Evolutionary conservation across 2,888 invertebrate species (phyloP).

Genomic region (Nomada fucata): DNA sequence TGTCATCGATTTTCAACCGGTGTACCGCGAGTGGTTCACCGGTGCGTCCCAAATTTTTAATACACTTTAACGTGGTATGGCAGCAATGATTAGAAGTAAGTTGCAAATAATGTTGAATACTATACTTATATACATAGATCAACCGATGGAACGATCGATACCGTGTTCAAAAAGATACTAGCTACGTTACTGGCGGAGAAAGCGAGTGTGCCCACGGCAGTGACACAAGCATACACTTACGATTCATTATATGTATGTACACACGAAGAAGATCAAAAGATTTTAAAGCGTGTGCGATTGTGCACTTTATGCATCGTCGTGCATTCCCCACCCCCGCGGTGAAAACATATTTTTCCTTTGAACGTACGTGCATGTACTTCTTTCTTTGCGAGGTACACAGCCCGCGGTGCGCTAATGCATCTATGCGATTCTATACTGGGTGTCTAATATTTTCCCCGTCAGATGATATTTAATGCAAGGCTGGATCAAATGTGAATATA

Average conservation of each 20-base stretch:
- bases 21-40: no score
- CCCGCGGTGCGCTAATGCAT: not conserved
- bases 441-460: not conserved
- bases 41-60: no score
- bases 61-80: no score
- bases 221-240: constrained; percentile 57
- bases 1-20: no score
- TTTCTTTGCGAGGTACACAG: constrained; percentile 29
- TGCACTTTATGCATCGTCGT: constrained; percentile 61
- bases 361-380: constrained; percentile 3
- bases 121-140: no score
- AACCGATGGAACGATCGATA: not conserved
- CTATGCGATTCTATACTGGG: constrained; percentile 7
- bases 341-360: constrained; percentile 53
- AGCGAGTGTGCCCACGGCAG: constrained; percentile 58
- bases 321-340: constrained; percentile 40
- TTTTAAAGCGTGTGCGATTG: constrained; percentile 60
- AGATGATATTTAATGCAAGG: no score
- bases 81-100: no score
- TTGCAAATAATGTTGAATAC: no score
- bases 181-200: constrained; percentile 65
- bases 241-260: constrained; percentile 46
- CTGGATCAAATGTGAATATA: no score
- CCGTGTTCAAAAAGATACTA: not conserved
- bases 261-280: constrained; percentile 57